Conservation (phyloP, 2,888 invertebrate species). For the Acanthosepion pharaonis region DNA sequence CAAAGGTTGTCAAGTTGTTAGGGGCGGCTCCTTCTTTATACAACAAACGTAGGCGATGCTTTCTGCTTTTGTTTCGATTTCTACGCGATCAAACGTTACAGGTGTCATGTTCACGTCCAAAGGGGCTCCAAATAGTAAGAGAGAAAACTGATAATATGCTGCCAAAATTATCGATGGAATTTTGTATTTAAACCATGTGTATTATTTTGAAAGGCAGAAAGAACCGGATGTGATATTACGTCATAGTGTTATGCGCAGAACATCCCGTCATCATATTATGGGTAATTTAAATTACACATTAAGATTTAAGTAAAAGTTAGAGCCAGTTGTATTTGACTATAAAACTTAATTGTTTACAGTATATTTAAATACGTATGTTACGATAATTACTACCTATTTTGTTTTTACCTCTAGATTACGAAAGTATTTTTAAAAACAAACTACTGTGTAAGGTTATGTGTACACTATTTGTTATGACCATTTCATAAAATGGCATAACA, state of each 20-base stretch:
- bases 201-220: not conserved
- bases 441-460: too few species aligned
- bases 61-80: not conserved
- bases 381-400: too few species aligned
- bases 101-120: not conserved
- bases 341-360: too few species aligned
- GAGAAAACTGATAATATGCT: not conserved
- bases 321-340: too few species aligned
- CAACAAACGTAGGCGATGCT: not conserved
- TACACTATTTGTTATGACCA: too few species aligned
- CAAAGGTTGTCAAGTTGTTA: not conserved
- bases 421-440: too few species aligned
- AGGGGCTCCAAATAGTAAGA: not conserved
- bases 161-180: not conserved
- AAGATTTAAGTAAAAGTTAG: too few species aligned
- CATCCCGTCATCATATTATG: too few species aligned
- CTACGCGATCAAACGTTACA: not conserved
- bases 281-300: too few species aligned
- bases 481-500: too few species aligned
- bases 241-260: not conserved
- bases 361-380: too few species aligned
- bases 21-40: not conserved
- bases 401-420: too few species aligned
- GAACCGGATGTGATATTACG: constrained; percentile 1
- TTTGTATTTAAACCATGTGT: not conserved